phyloP scores from a whole-genome alignment of 2,888 invertebrate species.

The Pseudococcus longispinus region DNA sequence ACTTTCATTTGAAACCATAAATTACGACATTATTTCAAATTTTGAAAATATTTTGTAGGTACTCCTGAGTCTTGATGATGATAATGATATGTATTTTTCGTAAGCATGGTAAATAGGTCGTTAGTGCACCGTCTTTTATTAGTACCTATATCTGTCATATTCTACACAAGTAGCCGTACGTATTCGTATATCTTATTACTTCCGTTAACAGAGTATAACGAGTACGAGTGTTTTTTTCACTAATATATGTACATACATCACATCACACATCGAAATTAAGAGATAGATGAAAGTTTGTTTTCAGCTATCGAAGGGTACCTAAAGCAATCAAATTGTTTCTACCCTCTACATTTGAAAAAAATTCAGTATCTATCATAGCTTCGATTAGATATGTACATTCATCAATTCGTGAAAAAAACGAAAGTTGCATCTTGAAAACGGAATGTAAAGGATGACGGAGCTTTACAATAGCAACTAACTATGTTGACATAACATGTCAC shows the following conservation, averaged over 20 bases:
- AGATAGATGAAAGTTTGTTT: too few relatives aligned
- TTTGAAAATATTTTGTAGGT: background rate
- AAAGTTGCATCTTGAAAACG: background rate
- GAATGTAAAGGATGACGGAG: background rate
- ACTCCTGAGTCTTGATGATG: too few relatives aligned
- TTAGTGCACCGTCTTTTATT: background rate
- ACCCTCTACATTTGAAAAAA: too few relatives aligned
- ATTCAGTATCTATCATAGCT: background rate
- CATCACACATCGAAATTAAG: too few relatives aligned
- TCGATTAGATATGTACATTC: too few relatives aligned
- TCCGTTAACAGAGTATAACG: slow-evolving; percentile 18
- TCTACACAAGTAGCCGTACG: background rate
- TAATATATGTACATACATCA: too few relatives aligned
- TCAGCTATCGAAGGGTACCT: too few relatives aligned
- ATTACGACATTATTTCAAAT: background rate
- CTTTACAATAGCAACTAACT: background rate
- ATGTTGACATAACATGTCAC: background rate
- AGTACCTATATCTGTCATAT: background rate
- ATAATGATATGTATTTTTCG: background rate
- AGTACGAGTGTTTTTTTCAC: background rate
- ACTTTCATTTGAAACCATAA: background rate
- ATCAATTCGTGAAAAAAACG: background rate
- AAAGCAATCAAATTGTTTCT: too few relatives aligned
- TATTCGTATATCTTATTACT: slow-evolving; percentile 14
- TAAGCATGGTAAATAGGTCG: background rate